These are phyloP conservation scores for Procambarus clarkii DNA, from an alignment of 1,140 invertebrate genomes.

Conservation along the genomic window DNA sequence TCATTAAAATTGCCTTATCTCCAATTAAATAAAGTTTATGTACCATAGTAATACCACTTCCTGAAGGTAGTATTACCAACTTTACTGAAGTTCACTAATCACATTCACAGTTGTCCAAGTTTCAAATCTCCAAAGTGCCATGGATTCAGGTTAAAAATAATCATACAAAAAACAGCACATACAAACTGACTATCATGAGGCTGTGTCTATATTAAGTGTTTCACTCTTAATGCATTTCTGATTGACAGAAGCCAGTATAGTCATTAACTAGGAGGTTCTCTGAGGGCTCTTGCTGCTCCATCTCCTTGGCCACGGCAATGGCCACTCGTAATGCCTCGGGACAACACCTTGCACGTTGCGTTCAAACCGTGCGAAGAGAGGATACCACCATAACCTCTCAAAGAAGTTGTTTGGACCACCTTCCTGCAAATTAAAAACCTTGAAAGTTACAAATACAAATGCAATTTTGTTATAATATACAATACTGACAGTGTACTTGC, in stretches of 20 bases:
- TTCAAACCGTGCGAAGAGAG: conserved; percentile 89
- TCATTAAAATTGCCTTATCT: too few relatives aligned
- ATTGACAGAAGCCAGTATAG: not conserved
- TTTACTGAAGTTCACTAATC: not conserved
- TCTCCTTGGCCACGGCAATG: conserved; percentile 80
- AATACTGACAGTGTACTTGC: too few relatives aligned
- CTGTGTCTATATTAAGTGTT: conserved; percentile 17
- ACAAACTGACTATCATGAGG: not conserved
- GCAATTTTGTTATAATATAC: too few relatives aligned
- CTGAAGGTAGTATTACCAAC: not conserved
- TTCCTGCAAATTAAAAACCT: conserved; percentile 77
- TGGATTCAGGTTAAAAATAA: not conserved
- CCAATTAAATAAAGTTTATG: not conserved
- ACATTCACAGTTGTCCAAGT: conserved; percentile 1
- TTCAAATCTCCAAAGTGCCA: not conserved
- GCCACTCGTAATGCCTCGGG: conserved; percentile 90
- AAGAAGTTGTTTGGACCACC: conserved; percentile 83
- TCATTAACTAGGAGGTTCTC: conserved; percentile 70
- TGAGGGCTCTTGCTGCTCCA: conserved; percentile 72
- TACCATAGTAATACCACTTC: not conserved
- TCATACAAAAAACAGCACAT: conserved; percentile 13
- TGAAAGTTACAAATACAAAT: not conserved
- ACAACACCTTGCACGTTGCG: conserved; percentile 86
- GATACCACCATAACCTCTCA: conserved; percentile 89
- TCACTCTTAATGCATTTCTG: conserved; percentile 50